Evolutionary conservation across 1,140 invertebrate genomes (phyloP).

Genomic region (Brachionus asplanchnoidis): DNA sequence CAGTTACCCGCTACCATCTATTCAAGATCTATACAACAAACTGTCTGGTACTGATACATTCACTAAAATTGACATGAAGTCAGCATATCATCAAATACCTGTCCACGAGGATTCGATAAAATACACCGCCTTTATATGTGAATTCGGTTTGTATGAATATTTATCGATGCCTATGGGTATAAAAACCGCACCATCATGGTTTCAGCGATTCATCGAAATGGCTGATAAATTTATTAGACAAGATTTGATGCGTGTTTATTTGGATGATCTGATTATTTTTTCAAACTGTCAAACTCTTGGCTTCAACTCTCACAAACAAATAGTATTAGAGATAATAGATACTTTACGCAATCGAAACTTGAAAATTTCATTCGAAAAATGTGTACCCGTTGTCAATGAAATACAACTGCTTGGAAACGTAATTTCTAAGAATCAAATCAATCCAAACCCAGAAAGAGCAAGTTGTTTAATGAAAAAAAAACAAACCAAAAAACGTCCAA

Average conservation of each 20-base stretch:
- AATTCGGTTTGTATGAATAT: no score
- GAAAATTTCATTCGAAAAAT: slow-evolving; percentile 17
- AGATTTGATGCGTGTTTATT: background rate
- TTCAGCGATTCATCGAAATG: no score
- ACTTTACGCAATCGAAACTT: background rate
- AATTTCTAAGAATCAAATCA: slow-evolving; percentile 5
- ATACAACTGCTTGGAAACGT: background rate
- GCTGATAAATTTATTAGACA: no score
- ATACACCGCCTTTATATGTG: no score
- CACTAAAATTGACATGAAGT: no score
- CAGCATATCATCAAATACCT: no score
- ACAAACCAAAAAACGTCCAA: slow-evolving; percentile 46
- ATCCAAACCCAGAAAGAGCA: background rate
- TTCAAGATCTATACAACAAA: no score
- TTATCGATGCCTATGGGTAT: no score
- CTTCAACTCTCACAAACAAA: background rate
- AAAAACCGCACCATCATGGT: no score
- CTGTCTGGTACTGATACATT: no score
- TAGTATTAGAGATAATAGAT: background rate
- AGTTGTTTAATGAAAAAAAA: background rate
- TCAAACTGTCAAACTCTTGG: background rate
- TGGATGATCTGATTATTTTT: background rate
- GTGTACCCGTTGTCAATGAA: background rate
- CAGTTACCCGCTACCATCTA: no score
- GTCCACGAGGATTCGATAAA: no score